Conservation (phyloP, 2,888 invertebrate genomes). For the Laothoe populi region DNA sequence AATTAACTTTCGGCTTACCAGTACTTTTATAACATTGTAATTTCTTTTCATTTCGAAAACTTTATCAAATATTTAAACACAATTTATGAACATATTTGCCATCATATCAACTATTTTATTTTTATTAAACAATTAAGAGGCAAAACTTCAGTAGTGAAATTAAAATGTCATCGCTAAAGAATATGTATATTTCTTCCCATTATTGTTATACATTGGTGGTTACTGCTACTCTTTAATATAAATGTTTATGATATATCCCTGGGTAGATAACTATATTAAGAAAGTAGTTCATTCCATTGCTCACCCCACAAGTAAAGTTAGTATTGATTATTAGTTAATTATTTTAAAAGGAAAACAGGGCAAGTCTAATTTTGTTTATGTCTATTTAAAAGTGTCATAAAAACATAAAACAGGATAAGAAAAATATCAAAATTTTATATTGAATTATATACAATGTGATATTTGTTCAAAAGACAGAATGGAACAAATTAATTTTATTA, state of each 20-base stretch:
- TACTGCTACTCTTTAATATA: background rate
- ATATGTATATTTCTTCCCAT: background rate
- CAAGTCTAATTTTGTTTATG: slow-evolving; percentile 17
- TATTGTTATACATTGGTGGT: background rate
- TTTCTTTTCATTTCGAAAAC: background rate
- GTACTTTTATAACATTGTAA: background rate
- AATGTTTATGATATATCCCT: background rate
- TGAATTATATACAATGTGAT: slow-evolving; percentile 36
- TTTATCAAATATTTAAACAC: background rate
- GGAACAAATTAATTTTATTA: slow-evolving; percentile 48
- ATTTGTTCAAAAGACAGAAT: slow-evolving; percentile 43
- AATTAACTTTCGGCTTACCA: slow-evolving; percentile 16
- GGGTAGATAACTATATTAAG: background rate
- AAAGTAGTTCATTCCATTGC: slow-evolving; percentile 10
- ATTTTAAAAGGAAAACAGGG: background rate
- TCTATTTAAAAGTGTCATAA: slow-evolving; percentile 44
- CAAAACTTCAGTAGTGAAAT: background rate
- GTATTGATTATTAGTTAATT: background rate
- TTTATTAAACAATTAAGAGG: background rate
- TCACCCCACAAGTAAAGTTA: background rate
- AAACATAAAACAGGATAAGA: slow-evolving; percentile 18
- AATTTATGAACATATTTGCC: background rate
- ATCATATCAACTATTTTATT: background rate
- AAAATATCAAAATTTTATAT: slow-evolving; percentile 1
- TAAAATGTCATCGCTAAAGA: background rate